Evolutionary conservation across 2,888 invertebrate species (phyloP), one percentile per base, ranked within the genome.

Genomic region (Acronicta psi): DNA sequence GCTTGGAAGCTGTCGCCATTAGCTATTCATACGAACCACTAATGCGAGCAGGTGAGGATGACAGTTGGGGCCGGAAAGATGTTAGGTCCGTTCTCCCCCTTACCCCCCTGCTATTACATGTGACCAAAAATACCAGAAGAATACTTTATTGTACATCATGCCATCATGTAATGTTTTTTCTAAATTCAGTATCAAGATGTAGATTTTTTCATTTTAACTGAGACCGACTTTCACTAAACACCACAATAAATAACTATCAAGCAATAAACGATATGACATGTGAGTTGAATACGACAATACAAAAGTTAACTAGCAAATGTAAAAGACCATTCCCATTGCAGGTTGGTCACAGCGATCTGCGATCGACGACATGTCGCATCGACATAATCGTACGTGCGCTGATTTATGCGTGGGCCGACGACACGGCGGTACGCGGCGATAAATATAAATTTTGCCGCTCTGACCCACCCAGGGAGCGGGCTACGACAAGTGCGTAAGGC

Each of bases 381-480:
- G 78, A 74, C 79, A 73, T n/a, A n/a, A n/a, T 66, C 69, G 82
- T 80, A 83, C 82, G 78, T 79, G 76, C 71, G 78, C 84, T 90
- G 91, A 91, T 90, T 90, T 90, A 91, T 89, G 85, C 85, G 82
- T 80, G 73, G 82, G 83, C 81, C 77, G 75, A 80, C 80, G 76
- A 90, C 89, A 88, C 81, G 84, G 75, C 77, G 74, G 82, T 73
- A 77, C 82, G 54, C 83, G 82, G 85, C 82, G 86, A 90, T 90
- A 90, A 89, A 91, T 90, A 88, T 87, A 87, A n/a, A 89, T 87
- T 86, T 87, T 86, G 81, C 84, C 78, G 80, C 71, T 79, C 81
- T 83, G 86, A 86, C 88, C 89, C 89, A 88, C 89, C 88, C 87
- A 87, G 79, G 83, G 79, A 85, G 88, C 81, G 67, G 75, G 65